Evolutionary conservation across 2,797 vertebrate species (phyloP), one percentile per base, ranked within the genome.

Genomic region (Fistularia commersonii): DNA sequence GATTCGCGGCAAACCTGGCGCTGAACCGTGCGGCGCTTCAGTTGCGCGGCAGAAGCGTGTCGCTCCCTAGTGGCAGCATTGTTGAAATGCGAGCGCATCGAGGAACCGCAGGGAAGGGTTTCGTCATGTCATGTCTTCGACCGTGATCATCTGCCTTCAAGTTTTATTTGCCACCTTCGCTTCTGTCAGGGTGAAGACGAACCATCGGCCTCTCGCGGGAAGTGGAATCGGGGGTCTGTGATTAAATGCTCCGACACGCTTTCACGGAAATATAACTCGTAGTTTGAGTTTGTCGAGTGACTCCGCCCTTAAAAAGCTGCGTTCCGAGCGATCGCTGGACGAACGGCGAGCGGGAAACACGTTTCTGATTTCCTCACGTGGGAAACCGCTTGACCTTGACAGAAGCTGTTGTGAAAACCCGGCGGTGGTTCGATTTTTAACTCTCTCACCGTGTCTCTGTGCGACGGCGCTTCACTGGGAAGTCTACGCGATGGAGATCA

Each of bases 401-500:
- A 85, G 73, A 86, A 80, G 59, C 41, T 32, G 35, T 59, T 14
- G 36, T 45, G 35, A 56, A 64, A 57, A 51, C 23, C 32, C 8
- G 7, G 23, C 23, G 23, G 3, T 32, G 4, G 49, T 42, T 54
- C 44, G 38, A 61, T 70, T 47, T 47, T 54, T 78, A 72, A 80
- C 12, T 0, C 44, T 61, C 53, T 68, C 33, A 73, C 12, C 33
- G 7, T 80, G 36, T 70, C 62, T 67, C 49, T 64, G 36, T 10
- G 3, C 57, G 40, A 79, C 77, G 41, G 69, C 59, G 53, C 75
- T 60, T 87, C 51, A 73, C 23, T 77, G 63, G 64, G 52, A 82
- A 99, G 97, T 99, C 84, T 99, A 98, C 78, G 96, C 98, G 64
- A 99, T 99, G 98, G 97, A 99, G 91, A 99, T 99, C 68, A 99